These are phyloP conservation scores for Tuberolachnus salignus DNA, from an alignment of 2,888 invertebrate genomes.

Conservation along the genomic window DNA sequence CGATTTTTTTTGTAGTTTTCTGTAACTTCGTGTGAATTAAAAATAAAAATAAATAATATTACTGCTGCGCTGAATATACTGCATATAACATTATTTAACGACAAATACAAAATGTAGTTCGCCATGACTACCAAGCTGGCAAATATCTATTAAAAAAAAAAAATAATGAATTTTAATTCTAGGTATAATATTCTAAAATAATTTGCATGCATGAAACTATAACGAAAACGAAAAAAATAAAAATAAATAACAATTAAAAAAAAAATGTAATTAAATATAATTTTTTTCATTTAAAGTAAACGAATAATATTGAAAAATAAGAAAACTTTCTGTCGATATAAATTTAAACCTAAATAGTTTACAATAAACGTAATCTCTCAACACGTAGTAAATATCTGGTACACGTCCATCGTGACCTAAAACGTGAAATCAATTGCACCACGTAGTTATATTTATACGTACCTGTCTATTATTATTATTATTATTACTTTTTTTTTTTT, in stretches of 20 bases:
- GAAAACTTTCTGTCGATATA: background rate
- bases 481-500: no score
- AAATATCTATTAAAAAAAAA: no score
- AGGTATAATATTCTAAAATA: background rate
- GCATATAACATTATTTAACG: no score
- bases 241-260: background rate
- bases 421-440: background rate
- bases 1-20: conserved; percentile 4
- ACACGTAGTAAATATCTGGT: background rate
- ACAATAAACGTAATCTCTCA: background rate
- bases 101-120: no score
- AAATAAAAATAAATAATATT: conserved; percentile 3
- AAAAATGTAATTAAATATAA: no score
- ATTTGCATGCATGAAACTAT: no score
- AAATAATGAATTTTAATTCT: background rate
- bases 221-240: background rate
- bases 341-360: background rate
- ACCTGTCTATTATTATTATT: background rate
- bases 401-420: background rate
- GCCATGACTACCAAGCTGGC: no score
- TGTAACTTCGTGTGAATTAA: conserved; percentile 15
- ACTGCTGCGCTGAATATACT: background rate
- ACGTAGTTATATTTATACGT: background rate
- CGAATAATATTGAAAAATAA: background rate
- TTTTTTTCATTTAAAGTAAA: no score